Base-by-base conservation (phyloP, 2,888 invertebrate species). In the Pantelozetes paolii region DNA sequence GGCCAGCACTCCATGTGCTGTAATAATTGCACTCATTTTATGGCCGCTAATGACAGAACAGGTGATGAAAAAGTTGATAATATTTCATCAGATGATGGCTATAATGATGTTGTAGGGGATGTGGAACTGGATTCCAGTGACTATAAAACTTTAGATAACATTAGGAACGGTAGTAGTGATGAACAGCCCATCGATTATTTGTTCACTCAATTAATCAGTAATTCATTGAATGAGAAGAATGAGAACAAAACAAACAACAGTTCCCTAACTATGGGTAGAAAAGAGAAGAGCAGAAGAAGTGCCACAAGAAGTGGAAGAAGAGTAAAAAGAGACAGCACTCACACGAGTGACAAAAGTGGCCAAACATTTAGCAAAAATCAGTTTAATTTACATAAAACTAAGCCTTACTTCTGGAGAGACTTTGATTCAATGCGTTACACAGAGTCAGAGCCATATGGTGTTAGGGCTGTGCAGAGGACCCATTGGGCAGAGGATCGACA, bases 381-480 rank as follows among this genome's bases (percentile, higher is more conserved):
- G 2, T 9, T 8, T 64, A 36, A 36, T 64, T 3, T 30, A 18
- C 5, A 48, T 13, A 70, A 36, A 5, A 73, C 74, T 20, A 71
- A 74, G 64, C 26, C 57, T 9, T 30, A 72, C 0, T 77, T 76
- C 62, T 77, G 76, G 76, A 73, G 75, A 40, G 78, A 78, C 48
- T 67, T 76, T 18, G 78, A 78, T 74, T 74, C 77, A 18, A 62
- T 78, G 23, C 76, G 76, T 59, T 77, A 77, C 36, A 76, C 76
- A 15, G 77, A 78, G 50, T 76, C 77, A 1, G 78, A 78, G 48
- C 73, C 77, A 11, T 77, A 67, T 70, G 79, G 73, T 54, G 75
- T 72, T 71, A 77, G 64, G 71, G 78, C 72, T 78, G 81, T 77
- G 71, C 78, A 62, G 74, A 78, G 71, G 78, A 79, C 72, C 40